Evolutionary conservation across 2,888 invertebrate genomes (phyloP).

Genomic region (Eupithecia vulgata): DNA sequence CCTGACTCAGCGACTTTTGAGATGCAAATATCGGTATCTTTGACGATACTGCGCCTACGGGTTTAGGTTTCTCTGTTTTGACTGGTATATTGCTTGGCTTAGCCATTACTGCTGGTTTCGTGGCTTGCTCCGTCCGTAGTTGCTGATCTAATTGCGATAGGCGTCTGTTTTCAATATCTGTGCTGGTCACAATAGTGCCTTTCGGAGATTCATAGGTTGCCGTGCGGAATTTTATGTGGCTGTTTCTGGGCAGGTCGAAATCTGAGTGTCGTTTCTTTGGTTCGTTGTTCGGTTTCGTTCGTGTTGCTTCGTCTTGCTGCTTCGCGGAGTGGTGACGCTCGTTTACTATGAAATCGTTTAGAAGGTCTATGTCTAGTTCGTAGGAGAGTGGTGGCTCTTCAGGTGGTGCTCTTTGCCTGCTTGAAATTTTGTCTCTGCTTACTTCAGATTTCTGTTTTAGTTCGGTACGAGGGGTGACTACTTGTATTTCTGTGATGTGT

Average conservation of each 20-base stretch:
- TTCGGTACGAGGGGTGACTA: conserved; percentile 82
- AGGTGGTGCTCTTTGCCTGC: conserved; percentile 71
- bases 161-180: conserved; percentile 82
- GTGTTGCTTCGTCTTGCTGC: conserved; percentile 70
- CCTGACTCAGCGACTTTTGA: conserved; percentile 79
- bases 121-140: conserved; percentile 61
- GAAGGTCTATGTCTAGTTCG: conserved; percentile 74
- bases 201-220: conserved; percentile 85
- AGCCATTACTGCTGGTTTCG: conserved; percentile 70
- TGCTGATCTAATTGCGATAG: conserved; percentile 83
- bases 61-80: conserved; percentile 63
- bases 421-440: conserved; percentile 68
- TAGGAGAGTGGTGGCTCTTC: conserved; percentile 71
- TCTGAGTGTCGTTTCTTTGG: conserved; percentile 82
- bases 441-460: conserved; percentile 58
- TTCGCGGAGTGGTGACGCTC: conserved; percentile 76
- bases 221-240: conserved; percentile 86
- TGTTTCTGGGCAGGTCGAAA: conserved; percentile 80
- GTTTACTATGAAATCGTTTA: conserved; percentile 80
- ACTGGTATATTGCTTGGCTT: conserved; percentile 81
- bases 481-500: conserved; percentile 90
- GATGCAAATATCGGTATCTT: conserved; percentile 81
- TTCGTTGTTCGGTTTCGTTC: conserved; percentile 72
- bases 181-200: conserved; percentile 81
- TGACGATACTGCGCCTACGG: conserved; percentile 64